A percentile compares a stretch with the other conserved stretches of the same genome.
Evolutionary conservation across 2,888 invertebrate genomes (phyloP).

Genomic region (Rhingia campestris): DNA sequence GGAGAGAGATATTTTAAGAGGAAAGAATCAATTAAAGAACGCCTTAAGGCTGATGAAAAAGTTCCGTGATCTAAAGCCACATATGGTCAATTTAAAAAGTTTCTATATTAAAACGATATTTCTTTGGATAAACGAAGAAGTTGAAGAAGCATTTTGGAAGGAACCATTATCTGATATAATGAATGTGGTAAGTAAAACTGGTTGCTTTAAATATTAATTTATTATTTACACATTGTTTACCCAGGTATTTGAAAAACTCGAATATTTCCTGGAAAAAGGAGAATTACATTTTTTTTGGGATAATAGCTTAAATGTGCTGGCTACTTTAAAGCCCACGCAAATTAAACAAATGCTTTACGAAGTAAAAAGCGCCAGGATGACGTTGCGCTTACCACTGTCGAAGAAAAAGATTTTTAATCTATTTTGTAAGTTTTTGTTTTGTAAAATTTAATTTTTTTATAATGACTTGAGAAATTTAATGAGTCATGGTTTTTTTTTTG

Average conservation of each 20-base stretch:
- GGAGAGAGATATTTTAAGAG: slow-evolving; percentile 1
- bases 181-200: slow-evolving; percentile 22
- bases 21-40: slow-evolving; percentile 42
- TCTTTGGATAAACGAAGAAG: slow-evolving; percentile 22
- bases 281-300: slow-evolving; percentile 41
- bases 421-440: slow-evolving; percentile 37
- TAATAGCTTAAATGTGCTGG: slow-evolving; percentile 27
- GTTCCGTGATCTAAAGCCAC: slow-evolving; percentile 30
- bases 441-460: not conserved
- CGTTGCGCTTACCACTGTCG: not conserved
- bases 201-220: not conserved
- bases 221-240: not conserved
- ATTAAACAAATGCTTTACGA: slow-evolving; percentile 26
- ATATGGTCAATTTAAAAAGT: slow-evolving; percentile 12
- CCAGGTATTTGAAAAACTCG: slow-evolving; percentile 49
- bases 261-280: not conserved
- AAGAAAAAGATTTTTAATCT: not conserved
- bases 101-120: slow-evolving; percentile 52
- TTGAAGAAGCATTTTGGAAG: not conserved
- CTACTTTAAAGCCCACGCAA: not conserved
- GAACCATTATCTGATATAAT: slow-evolving; percentile 2
- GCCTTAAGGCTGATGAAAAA: slow-evolving; percentile 50
- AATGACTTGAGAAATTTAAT: not conserved
- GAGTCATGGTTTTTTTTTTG: too few species aligned
- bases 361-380: slow-evolving; percentile 22